Evolutionary conservation across 2,888 invertebrate species (phyloP), one percentile per base, ranked within the genome.

Genomic region (Melolontha melolontha): DNA sequence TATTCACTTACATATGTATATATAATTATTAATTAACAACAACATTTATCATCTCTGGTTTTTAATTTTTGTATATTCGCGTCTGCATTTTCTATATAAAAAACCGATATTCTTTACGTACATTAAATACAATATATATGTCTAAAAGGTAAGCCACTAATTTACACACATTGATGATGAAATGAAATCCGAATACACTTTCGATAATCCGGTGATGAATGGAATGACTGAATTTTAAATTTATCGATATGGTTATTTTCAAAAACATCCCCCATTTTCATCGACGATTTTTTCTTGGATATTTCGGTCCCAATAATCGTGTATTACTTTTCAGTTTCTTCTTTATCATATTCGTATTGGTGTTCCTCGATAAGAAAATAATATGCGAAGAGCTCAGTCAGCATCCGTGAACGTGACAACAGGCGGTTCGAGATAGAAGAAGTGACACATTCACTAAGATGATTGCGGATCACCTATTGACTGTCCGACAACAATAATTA

Each of bases 401-500:
- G 27, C n/a, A 10, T 27, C 27, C 27, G 27, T 22, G 50, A 50
- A 50, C 22, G 50, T 27, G 22, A 17, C 22, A 27, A 16, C 22
- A 50, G 10, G n/a, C 8, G n/a, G 47, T 14, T 5, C 4, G 44
- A 29, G 57, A 34, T 40, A n/a, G 7, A 14, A 34, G 11, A 11
- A 14, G 14, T 17, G 47, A 47, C 14, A 47, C 44, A 7, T 29
- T 8, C 51, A 80, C 80, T 84, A 84, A 70, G 75, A 75, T 68
- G 75, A 74, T 70, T 77, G 78, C 65, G 80, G 80, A 50, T 78
- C 78, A 78, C 89, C 89, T 81, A 92, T 90, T 77, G 90, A 90
- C 85, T 93, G 92, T 17, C 92, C 93, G 71, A 92, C 91, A 73
- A 92, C 91, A 77, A 93, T 92, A 83, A 93, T 93, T 79, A 93